Evolutionary conservation across 2,888 invertebrate genomes (phyloP), one percentile per base, ranked within the genome.

Genomic region (Matsumyia berberina): DNA sequence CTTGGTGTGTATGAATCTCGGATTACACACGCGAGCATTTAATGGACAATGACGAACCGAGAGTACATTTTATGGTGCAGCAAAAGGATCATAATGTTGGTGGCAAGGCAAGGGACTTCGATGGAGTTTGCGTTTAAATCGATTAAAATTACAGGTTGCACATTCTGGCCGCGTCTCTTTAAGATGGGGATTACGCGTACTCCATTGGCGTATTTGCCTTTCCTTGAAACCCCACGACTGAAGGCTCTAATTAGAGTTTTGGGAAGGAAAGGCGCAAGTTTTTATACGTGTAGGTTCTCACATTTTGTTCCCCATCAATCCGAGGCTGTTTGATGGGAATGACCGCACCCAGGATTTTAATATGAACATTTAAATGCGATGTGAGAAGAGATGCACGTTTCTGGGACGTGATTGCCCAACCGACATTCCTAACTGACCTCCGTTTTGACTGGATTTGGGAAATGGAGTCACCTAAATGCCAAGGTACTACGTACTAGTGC

Each of bases 91-190:
- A 46, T 17, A 24, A n/a, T 24, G 31, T 19, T 8, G n/a, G 2
- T n/a, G n/a, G n/a, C n/a, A n/a, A n/a, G n/a, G n/a, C n/a, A n/a
- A n/a, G n/a, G n/a, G n/a, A n/a, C n/a, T n/a, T n/a, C n/a, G n/a
- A n/a, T n/a, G 33, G 39, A 31, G 17, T 42, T 66, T 39, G 51
- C 53, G 69, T 60, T 69, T 58, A 60, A 77, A 69, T 69, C 67
- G 60, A 46, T 51, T 24, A 12, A 77, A 77, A 77, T 77, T 77
- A 60, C 60, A 69, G 51, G 77, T 69, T 77, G 12, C 76, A 51
- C 64, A 29, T 8, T 64, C n/a, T 69, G 42, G 19, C 6, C 39
- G 51, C 24, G 42, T 60, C 31, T 46, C 29, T n/a, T 37, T 44
- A 9, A 24, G 15, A 42, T 62, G 42, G 51, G n/a, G 19, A 42